Conservation (phyloP, 2,888 invertebrate genomes). For the Mantis religiosa region DNA sequence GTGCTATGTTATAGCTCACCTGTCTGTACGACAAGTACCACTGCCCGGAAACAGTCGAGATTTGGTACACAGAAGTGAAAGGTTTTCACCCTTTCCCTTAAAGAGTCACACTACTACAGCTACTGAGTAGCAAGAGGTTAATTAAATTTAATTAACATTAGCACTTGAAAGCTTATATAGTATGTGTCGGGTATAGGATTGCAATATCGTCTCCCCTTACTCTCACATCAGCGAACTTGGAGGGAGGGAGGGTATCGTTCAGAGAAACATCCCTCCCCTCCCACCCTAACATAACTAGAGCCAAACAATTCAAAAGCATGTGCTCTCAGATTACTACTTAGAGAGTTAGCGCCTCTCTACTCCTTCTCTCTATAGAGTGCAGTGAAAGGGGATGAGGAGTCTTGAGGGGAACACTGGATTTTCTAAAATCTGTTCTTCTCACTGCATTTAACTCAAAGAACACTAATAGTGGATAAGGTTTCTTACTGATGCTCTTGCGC, state of each 20-base stretch:
- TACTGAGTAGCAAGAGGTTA: constrained; percentile 19
- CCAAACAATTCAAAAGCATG: constrained; percentile 11
- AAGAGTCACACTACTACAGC: constrained; percentile 5
- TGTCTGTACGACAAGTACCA: neutral
- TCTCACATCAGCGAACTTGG: constrained; percentile 8
- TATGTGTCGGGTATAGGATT: constrained; percentile 16
- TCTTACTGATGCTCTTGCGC: neutral
- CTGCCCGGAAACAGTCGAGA: constrained; percentile 10
- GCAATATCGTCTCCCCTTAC: constrained; percentile 9
- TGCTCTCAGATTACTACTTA: constrained; percentile 5
- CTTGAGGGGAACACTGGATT: neutral
- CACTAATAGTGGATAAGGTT: neutral
- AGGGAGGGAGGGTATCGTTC: neutral
- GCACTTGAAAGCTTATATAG: constrained; percentile 13
- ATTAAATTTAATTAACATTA: constrained; percentile 31
- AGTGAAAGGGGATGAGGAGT: neutral
- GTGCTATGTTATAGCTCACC: neutral
- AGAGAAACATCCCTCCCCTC: neutral
- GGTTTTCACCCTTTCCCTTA: constrained; percentile 14
- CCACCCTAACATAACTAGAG: constrained; percentile 3
- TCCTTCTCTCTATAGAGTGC: neutral
- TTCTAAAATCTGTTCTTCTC: neutral
- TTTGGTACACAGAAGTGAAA: constrained; percentile 25
- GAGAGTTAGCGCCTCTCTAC: neutral
- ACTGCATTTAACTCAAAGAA: neutral